Evolutionary conservation across 2,888 invertebrate genomes (phyloP), one percentile per base, ranked within the genome.

Genomic region (Brachylomia viminalis): DNA sequence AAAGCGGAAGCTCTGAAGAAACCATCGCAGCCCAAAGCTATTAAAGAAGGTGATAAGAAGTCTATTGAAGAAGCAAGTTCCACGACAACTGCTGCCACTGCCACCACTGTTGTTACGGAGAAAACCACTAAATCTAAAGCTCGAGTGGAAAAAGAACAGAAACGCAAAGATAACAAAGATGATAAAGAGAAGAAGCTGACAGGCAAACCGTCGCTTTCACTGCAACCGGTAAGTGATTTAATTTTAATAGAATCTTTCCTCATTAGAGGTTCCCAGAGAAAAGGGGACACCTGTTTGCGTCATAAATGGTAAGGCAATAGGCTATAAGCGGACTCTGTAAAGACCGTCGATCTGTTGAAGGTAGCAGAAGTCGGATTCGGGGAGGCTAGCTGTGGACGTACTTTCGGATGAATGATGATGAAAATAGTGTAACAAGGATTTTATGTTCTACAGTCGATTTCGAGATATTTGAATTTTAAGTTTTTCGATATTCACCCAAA

Each of bases 1-100:
- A 97, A 97, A 92, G 94, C 97, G 10, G 97, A 97, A 91, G 97
- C 97, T 7, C 92, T 97, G 0, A 97, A 95, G 86, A 95, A 97
- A 86, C 94, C 97, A 13, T 94, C 97, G 13, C 95, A 91, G 79
- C 92, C 93, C 0, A 95, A 95, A 75, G 56, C 89, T 0, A n/a
- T 69, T 13, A 95, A 94, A 81, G 94, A 94, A 23, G 88, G 78
- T 1, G 95, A 95, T 59, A 95, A 94, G 86, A 95, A 93, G 76
- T 72, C 86, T 0, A 85, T 84, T 13, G 95, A 95, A 30, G 94
- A 95, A 27, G 79, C 90, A 5, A 90, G 88, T 61, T 75, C 89
- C 27, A 85, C 88, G 7, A 84, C 80, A n/a, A 81, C 87, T 10
- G 80, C 89, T 30, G 85, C 82, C 47, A 80, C 84, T 54, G 38